Conservation (phyloP, 2,113 vertebrate genomes). For the Takifugu bimaculatus region DNA sequence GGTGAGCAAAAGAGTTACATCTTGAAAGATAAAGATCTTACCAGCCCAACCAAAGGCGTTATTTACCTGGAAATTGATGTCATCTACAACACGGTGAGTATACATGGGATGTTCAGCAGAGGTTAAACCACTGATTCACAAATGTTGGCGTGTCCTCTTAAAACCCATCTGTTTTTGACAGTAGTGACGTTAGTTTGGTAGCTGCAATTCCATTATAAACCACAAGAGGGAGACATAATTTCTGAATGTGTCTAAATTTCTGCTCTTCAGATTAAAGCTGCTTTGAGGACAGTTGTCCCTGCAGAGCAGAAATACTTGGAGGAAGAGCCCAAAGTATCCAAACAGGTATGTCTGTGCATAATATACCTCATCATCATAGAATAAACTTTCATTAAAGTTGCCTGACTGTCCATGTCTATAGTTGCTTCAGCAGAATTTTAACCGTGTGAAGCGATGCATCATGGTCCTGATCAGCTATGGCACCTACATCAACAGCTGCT, state of each 20-base stretch:
- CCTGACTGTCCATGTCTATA: conserved; percentile 44
- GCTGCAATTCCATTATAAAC: too few relatives aligned
- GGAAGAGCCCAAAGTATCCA: conserved; percentile 93
- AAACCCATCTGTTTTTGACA: too few relatives aligned
- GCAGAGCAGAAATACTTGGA: conserved; percentile 95
- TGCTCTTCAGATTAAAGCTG: conserved; percentile 86
- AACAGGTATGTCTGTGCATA: conserved; percentile 76
- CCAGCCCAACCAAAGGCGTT: conserved; percentile 90
- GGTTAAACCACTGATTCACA: too few relatives aligned
- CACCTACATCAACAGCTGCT: conserved; percentile 90
- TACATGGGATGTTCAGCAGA: not conserved
- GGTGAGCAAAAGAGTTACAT: conserved; percentile 91
- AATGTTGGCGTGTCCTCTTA: too few relatives aligned
- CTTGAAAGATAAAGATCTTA: conserved; percentile 97
- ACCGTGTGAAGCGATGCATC: conserved; percentile 85
- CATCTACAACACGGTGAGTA: conserved; percentile 94
- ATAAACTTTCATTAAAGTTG: not conserved
- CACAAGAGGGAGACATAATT: too few relatives aligned
- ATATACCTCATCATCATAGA: not conserved
- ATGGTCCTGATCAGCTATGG: conserved; percentile 84
- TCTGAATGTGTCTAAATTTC: conserved; percentile 15
- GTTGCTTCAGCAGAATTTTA: conserved; percentile 88
- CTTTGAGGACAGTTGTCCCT: conserved; percentile 84
- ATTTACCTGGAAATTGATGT: conserved; percentile 94
- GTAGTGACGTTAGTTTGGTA: too few relatives aligned